A percentile compares a stretch with the other conserved stretches of the same genome.
Evolutionary conservation across 2,113 vertebrate species (phyloP).

Genomic region (Tricholaema leucomelas): DNA sequence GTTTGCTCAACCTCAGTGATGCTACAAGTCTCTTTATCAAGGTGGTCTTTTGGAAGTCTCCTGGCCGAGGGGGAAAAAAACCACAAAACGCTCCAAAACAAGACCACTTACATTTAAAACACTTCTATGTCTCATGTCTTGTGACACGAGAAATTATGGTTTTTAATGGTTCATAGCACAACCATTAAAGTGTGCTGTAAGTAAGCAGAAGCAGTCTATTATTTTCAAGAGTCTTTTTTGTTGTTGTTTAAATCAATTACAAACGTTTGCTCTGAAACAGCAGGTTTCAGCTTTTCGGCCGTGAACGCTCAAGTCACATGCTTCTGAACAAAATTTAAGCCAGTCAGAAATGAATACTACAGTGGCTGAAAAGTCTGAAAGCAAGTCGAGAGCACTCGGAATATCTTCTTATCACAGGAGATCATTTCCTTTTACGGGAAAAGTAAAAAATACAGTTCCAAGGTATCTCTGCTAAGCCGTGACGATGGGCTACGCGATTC

Average conservation of each 20-base stretch:
- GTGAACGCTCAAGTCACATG: not conserved
- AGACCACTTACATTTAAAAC: not conserved
- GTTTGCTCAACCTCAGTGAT: not conserved
- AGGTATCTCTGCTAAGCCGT: not conserved
- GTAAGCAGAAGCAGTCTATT: not conserved
- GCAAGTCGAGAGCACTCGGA: not conserved
- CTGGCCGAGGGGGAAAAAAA: not conserved
- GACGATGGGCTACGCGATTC: not conserved
- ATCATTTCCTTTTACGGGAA: not conserved
- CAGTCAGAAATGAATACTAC: not conserved
- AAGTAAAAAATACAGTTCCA: not conserved
- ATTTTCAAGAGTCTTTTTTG: not conserved
- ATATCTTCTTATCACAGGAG: not conserved
- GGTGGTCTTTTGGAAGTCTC: not conserved
- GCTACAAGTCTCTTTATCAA: not conserved
- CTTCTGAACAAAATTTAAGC: not conserved
- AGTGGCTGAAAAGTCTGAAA: not conserved
- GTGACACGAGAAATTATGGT: rapidly evolving
- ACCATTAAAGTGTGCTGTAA: too few relatives aligned
- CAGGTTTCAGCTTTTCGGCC: not conserved
- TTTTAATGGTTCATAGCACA: not conserved
- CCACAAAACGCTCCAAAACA: too few relatives aligned
- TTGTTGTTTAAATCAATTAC: not conserved
- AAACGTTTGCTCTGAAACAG: not conserved
- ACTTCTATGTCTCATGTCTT: not conserved